Conservation (phyloP, 2,113 vertebrate genomes). For the Oxygymnocypris stewartii region DNA sequence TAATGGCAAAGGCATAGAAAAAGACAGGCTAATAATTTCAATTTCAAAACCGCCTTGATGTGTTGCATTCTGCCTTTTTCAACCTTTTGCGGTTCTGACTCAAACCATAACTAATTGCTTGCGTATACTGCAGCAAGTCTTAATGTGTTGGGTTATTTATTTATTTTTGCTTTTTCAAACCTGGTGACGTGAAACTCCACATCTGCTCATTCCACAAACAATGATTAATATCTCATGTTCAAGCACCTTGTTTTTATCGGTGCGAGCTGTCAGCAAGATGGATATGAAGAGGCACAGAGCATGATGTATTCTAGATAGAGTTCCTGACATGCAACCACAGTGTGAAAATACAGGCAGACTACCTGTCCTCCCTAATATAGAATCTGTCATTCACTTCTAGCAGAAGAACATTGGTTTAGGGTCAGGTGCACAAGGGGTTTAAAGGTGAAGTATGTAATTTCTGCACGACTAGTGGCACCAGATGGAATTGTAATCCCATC, state of each 20-base stretch:
- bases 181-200: constrained; percentile 41
- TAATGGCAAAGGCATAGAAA: constrained; percentile 22
- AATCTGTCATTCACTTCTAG: constrained; percentile 55
- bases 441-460: constrained; percentile 2
- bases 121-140: background rate
- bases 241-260: constrained; percentile 63
- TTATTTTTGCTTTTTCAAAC: constrained; percentile 29
- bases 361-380: constrained; percentile 67
- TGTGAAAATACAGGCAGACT: constrained; percentile 68
- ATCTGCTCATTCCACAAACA: constrained; percentile 62
- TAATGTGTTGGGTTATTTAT: constrained; percentile 5
- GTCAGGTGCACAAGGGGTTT: constrained; percentile 4
- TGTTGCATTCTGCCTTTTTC: constrained; percentile 13
- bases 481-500: background rate
- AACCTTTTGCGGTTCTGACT: constrained; percentile 11
- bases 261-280: constrained; percentile 59
- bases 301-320: constrained; percentile 70
- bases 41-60: constrained; percentile 31
- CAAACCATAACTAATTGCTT: constrained; percentile 39
- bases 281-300: constrained; percentile 51
- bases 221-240: constrained; percentile 68
- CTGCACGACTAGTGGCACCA: background rate
- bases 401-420: constrained; percentile 51
- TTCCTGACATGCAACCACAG: constrained; percentile 69
- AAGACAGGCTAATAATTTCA: constrained; percentile 24